Base-by-base conservation (phyloP, 2,113 vertebrate genomes). In the Lampris incognitus region DNA sequence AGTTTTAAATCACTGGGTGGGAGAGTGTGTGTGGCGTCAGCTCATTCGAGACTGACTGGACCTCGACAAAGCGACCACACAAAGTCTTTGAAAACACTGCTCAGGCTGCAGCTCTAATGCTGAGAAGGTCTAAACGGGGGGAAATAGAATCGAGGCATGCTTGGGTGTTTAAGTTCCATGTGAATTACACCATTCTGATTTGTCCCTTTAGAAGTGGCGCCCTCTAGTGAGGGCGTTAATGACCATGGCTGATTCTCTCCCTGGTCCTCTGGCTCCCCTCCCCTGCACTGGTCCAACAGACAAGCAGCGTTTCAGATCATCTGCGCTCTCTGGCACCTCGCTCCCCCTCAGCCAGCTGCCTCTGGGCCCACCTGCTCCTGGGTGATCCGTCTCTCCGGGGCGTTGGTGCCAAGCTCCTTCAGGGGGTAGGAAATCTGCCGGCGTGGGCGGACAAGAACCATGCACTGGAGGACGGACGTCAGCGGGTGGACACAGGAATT, bases 341-440 rank as follows among this genome's bases (percentile, higher is more conserved):
- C 86, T 92, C 93, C 89, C 93, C 90, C 77, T 0, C 13, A 38
- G 90, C 92, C 95, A 85, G 92, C 86, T 81, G 91, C 90, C 89
- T 90, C 92, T 77, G 89, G 78, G 93, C 97, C 95, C 95, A 94
- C 94, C 94, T 95, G 95, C 76, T 96, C 92, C 91, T 94, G 85
- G 64, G 94, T 97, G 95, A 99, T 91, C 78, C 76, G 93, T 82
- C 91, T 93, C 82, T 96, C 95, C 4, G 97, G 98, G 80, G 95
- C 95, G 48, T 96, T 97, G 90, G 84, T 85, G 91, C 95, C 96
- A 89, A 99, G 96, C 93, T 97, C 95, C 93, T 96, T 92, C 95
- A 97, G 95, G 54, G 97, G 96, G 94, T 96, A 99, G 93, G 96
- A 92, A 94, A 99, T 97, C 95, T 98, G 98, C 84, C 94, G 95